Base-by-base conservation (phyloP, 2,797 vertebrate species). In the Acipenser oxyrinchus region DNA sequence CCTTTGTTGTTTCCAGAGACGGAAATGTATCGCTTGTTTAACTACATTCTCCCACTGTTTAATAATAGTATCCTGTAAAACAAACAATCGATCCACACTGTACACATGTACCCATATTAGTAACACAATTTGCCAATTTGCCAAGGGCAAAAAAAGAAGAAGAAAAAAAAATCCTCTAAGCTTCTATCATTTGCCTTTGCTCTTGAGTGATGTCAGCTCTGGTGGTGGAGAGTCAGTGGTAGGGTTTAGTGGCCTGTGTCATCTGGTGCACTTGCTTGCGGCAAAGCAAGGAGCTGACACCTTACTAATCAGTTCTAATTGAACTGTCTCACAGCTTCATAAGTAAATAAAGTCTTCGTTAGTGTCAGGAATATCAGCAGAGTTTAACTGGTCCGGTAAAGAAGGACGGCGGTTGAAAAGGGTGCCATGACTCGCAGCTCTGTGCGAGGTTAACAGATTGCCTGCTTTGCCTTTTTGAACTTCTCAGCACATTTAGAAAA, bases 41-140 rank as follows among this genome's bases (percentile, higher is more conserved):
- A 94, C 91, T 89, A 87, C 84, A 89, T 87, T 84, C 82, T 89
- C 88, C 81, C 86, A 77, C 64, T 66, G 85, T 90, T 88, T 91
- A 84, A 86, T 81, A 88, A 86, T 89, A 89, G 77, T 83, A 83
- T 80, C 82, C 89, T 90, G 85, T 85, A 90, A 90, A 90, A 89
- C 89, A 92, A 91, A 90, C 88, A 89, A 84, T 89, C 82, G 82
- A 90, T 91, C 86, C 84, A 78, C 74, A 81, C 84, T 86, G 84
- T 88, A 92, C 87, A 89, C 87, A 80, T 89, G 83, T 87, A 90
- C 80, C 85, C 83, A 82, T 83, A 88, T 92, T 89, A 88, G 88
- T 87, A 89, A 91, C 82, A 87, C 85, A 87, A 91, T 91, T 92
- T 92, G 90, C 92, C 92, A 91, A 90, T 91, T 92, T 92, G 90